phyloP scores from a whole-genome alignment of 1,140 invertebrate species.

The Brachionus rubens region DNA sequence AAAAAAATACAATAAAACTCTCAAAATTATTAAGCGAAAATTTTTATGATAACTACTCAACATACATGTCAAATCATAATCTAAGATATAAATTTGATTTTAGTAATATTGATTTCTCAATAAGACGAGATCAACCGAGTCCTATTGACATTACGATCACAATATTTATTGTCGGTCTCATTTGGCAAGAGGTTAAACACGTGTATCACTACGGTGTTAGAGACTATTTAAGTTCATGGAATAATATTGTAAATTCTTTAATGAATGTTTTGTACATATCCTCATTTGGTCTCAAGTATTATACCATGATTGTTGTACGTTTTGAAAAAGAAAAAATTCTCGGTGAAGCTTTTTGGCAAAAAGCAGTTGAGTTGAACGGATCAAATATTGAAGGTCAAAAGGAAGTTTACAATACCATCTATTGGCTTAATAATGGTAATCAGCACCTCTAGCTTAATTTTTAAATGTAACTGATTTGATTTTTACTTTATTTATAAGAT shows the following conservation, averaged over 20 bases:
- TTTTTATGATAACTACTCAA: slow-evolving; percentile 27
- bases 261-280: slow-evolving; percentile 56
- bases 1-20: slow-evolving; percentile 17
- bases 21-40: background rate
- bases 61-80: background rate
- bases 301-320: slow-evolving; percentile 6
- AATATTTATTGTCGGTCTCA: slow-evolving; percentile 50
- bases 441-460: no score
- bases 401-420: slow-evolving; percentile 31
- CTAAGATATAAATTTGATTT: slow-evolving; percentile 24
- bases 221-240: slow-evolving; percentile 55
- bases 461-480: background rate
- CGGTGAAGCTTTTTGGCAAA: background rate
- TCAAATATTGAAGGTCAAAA: slow-evolving; percentile 21
- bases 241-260: slow-evolving; percentile 56
- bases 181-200: slow-evolving; percentile 58
- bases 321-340: slow-evolving; percentile 12
- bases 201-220: slow-evolving; percentile 53
- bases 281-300: slow-evolving; percentile 53
- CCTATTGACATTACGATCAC: slow-evolving; percentile 20
- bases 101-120: slow-evolving; percentile 14
- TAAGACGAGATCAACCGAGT: slow-evolving; percentile 11
- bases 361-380: background rate
- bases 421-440: slow-evolving; percentile 46
- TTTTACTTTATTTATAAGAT: slow-evolving; percentile 49